Evolutionary conservation across 37 sponge, comb jelly and placozoan species (phyloP).

Genomic region (Ianthella basta): DNA sequence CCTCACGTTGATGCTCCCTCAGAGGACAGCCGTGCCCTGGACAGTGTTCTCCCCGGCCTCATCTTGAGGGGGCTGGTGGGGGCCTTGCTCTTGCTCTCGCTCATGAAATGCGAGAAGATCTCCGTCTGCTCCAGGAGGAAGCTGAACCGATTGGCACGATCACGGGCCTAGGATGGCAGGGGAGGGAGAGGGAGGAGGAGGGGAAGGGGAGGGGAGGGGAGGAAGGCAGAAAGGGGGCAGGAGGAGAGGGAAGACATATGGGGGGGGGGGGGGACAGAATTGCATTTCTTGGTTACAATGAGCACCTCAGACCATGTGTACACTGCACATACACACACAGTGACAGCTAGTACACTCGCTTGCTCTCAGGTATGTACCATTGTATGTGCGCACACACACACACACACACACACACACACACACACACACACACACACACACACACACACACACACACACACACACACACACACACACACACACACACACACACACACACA

Average conservation of each 20-base stretch:
- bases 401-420: too few relatives aligned
- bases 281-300: too few relatives aligned
- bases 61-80: conserved; percentile 91
- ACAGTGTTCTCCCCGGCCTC: conserved; percentile 42
- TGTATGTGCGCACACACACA: too few relatives aligned
- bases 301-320: too few relatives aligned
- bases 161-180: conserved; percentile 40
- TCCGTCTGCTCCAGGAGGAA: conserved; percentile 97
- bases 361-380: too few relatives aligned
- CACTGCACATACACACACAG: too few relatives aligned
- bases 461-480: too few relatives aligned
- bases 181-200: neutral
- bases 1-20: conserved; percentile 74
- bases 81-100: conserved; percentile 62
- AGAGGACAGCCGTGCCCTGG: conserved; percentile 63
- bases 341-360: too few relatives aligned
- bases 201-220: neutral
- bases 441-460: too few relatives aligned
- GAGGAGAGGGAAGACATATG: too few relatives aligned
- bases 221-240: too few relatives aligned
- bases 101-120: conserved; percentile 94
- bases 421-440: too few relatives aligned
- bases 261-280: neutral
- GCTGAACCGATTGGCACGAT: conserved; percentile 89
- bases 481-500: neutral